These are phyloP conservation scores for Gallinago paraguaiae DNA, from an alignment of 2,113 vertebrate species.

Conservation along the genomic window DNA sequence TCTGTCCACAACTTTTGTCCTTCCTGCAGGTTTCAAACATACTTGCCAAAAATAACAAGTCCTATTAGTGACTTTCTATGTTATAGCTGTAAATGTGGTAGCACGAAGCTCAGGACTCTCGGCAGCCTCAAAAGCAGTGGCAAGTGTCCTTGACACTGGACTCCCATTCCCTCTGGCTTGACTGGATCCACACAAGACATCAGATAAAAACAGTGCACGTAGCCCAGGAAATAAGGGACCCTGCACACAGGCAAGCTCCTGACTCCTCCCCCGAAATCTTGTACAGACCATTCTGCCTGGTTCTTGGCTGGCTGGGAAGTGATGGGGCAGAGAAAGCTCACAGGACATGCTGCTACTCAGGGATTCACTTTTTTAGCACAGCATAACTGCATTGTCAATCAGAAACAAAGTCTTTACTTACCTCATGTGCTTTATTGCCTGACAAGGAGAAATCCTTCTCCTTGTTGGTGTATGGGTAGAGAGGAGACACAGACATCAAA, in stretches of 20 bases:
- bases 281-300: neutral
- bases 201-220: neutral
- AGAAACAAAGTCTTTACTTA: neutral
- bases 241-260: neutral
- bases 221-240: neutral
- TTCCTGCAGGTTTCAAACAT: neutral
- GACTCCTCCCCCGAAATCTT: neutral
- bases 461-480: neutral
- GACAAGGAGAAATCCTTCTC: neutral
- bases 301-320: neutral
- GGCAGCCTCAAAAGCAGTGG: neutral
- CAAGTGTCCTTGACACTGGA: neutral
- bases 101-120: accelerated
- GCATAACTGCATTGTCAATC: neutral
- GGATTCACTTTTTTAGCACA: neutral
- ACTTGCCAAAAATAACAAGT: neutral
- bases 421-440: neutral
- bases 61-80: neutral
- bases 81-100: neutral
- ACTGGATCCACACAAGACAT: too few relatives aligned
- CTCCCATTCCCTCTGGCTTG: neutral
- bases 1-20: neutral
- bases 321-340: neutral
- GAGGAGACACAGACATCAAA: neutral
- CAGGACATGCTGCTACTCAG: neutral